Conservation (phyloP, 2,797 vertebrate species). For the Scarus forsteni region DNA sequence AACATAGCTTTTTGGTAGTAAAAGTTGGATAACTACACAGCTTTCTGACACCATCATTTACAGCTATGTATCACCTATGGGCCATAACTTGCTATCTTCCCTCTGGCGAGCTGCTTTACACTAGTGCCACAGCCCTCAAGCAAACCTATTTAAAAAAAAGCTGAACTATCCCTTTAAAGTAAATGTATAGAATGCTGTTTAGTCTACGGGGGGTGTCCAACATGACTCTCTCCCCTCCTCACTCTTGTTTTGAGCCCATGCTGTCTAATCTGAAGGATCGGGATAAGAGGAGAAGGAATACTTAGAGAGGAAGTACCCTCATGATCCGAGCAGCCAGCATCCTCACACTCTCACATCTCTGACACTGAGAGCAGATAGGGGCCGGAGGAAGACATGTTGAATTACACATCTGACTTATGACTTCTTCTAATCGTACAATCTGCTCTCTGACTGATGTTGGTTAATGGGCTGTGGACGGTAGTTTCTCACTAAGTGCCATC, state of each 20-base stretch:
- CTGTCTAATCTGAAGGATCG: slow-evolving; percentile 57
- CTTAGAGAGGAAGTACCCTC: slow-evolving; percentile 74
- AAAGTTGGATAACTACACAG: no score
- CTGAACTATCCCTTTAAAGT: slow-evolving; percentile 5
- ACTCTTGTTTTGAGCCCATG: slow-evolving; percentile 42
- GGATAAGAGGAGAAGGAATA: slow-evolving; percentile 67
- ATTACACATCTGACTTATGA: slow-evolving; percentile 65
- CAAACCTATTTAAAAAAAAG: no score
- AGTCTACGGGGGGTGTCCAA: slow-evolving; percentile 16
- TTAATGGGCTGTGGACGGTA: slow-evolving; percentile 75
- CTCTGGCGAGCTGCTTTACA: no score
- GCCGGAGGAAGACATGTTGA: slow-evolving; percentile 63
- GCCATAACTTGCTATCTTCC: no score
- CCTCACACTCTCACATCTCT: slow-evolving; percentile 52
- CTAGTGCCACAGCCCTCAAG: no score
- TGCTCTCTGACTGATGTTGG: slow-evolving; percentile 54
- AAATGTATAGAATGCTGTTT: slow-evolving; percentile 24
- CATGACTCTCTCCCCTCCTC: slow-evolving; percentile 31
- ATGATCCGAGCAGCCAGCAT: slow-evolving; percentile 69
- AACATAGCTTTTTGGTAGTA: no score
- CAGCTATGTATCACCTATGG: no score
- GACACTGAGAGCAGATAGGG: slow-evolving; percentile 59
- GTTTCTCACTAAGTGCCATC: slow-evolving; percentile 83
- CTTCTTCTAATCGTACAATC: slow-evolving; percentile 55
- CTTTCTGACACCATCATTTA: no score